phyloP scores from a whole-genome alignment of 2,888 invertebrate species.

The Blera fallax region DNA sequence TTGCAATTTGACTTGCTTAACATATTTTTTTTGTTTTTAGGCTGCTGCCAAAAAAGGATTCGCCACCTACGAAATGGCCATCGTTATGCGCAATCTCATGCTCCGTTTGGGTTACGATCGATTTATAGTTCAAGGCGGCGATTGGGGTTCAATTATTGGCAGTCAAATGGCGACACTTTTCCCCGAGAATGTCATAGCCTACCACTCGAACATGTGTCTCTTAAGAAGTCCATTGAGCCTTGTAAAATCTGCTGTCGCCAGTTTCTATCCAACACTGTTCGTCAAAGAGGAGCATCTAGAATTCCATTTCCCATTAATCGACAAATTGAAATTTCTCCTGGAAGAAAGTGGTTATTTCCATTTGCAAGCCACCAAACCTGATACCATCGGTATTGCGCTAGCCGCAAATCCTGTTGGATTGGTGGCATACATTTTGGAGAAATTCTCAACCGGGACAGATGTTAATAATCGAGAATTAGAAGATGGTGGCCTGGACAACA shows the following conservation, averaged over 20 bases:
- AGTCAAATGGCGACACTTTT: constrained; percentile 84
- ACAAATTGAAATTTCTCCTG: constrained; percentile 68
- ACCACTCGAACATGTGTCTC: constrained; percentile 84
- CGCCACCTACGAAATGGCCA: constrained; percentile 82
- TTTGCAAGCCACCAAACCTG: constrained; percentile 91
- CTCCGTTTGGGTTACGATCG: constrained; percentile 84
- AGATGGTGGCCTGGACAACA: constrained; percentile 87
- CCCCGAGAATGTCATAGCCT: constrained; percentile 83
- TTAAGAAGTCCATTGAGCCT: constrained; percentile 73
- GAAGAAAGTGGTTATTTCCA: constrained; percentile 85
- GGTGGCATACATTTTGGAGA: constrained; percentile 92
- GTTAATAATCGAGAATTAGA: constrained; percentile 81
- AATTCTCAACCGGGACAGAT: constrained; percentile 90
- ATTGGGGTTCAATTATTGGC: constrained; percentile 88
- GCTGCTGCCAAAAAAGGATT: constrained; percentile 84
- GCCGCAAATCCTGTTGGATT: constrained; percentile 90
- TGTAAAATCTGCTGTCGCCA: constrained; percentile 80
- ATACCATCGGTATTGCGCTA: constrained; percentile 88
- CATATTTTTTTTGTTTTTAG: constrained; percentile 76
- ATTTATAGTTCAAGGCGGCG: constrained; percentile 88
- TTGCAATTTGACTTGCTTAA: no score
- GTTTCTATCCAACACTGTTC: constrained; percentile 83
- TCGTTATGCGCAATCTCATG: constrained; percentile 85
- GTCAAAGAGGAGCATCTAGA: constrained; percentile 81
- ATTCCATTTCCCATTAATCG: constrained; percentile 79